Evolutionary conservation across 2,113 vertebrate genomes (phyloP).

Genomic region (Albula glossodonta): DNA sequence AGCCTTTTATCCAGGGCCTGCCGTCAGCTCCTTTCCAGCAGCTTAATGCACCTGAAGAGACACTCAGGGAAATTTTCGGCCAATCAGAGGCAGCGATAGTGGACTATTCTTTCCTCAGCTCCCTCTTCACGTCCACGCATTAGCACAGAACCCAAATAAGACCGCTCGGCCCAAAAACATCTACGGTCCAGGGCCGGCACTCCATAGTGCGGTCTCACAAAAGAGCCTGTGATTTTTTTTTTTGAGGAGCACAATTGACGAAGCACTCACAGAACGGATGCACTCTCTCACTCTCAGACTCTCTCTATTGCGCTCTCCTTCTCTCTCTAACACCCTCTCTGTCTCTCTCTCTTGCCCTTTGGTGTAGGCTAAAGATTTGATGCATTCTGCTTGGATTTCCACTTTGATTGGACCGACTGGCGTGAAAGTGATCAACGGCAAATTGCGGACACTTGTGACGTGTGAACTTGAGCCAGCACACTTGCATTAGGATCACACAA

Average conservation of each 20-base stretch:
- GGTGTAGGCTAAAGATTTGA: not conserved
- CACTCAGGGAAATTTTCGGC: slow-evolving; percentile 34
- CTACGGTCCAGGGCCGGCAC: too few relatives aligned
- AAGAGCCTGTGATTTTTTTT: too few relatives aligned
- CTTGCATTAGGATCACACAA: not conserved
- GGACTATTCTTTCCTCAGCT: slow-evolving; percentile 27
- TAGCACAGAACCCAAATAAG: too few relatives aligned
- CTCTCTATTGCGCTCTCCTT: too few relatives aligned
- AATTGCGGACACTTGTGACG: not conserved
- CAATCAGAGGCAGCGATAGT: slow-evolving; percentile 40
- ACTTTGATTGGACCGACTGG: not conserved
- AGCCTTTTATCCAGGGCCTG: slow-evolving; percentile 44
- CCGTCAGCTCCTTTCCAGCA: slow-evolving; percentile 34
- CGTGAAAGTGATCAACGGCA: not conserved
- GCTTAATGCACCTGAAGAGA: slow-evolving; percentile 49
- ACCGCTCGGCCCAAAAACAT: too few relatives aligned
- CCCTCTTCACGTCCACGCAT: not conserved
- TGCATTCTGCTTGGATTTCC: too few relatives aligned
- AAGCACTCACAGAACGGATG: too few relatives aligned
- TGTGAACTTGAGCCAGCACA: not conserved
- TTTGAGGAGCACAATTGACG: too few relatives aligned
- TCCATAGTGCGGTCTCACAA: too few relatives aligned
- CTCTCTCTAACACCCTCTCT: not conserved
- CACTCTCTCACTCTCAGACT: too few relatives aligned
- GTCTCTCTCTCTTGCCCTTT: not conserved